Base-by-base conservation (phyloP, 2,888 invertebrate genomes). In the Lasioglossum malachurum region DNA sequence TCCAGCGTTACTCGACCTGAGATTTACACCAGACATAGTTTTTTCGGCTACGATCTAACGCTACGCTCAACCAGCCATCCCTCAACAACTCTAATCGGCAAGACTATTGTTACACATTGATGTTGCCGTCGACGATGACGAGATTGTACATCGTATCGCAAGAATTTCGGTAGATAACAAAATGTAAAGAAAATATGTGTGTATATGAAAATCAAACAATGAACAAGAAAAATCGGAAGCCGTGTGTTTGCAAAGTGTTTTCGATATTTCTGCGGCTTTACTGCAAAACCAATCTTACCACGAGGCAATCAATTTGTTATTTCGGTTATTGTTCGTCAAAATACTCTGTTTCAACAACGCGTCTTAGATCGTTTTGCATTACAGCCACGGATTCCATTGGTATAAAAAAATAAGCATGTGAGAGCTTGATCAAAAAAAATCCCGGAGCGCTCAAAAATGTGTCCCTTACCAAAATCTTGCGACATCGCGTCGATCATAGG, bases 1-100 rank as follows among this genome's bases (percentile, higher is more conserved):
- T 94, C 94, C 94, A 92, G 87, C 91, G 88, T 94, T 92, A 92
- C 91, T 83, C 90, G 92, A 94, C 94, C 94, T 95, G 92, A 93
- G 77, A 95, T 94, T 92, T 93, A 94, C 93, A 94, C 93, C 93
- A 93, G 79, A 94, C 86, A 91, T 90, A 81, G 91, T 87, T 89
- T 74, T 87, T 85, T 87, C 67, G 49, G 76, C 88, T 87, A 85
- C 81, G 60, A 74, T 85, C 88, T 89, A 90, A 78, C 46, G 67
- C 85, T 75, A 89, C 75, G 73, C 72, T 81, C 75, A 84, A 83
- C 16, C 80, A 82, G 76, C 82, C 74, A 75, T 49, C 44, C 38
- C 57, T 49, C 53, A 78, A 71, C 57, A 73, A 38, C 78, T 35
- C n/a, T 64, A 64, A 71, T 44, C n/a, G 53, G 41, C 80, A 78